Evolutionary conservation across 2,797 vertebrate species (phyloP).

Genomic region (Sphenopsis melanotis): DNA sequence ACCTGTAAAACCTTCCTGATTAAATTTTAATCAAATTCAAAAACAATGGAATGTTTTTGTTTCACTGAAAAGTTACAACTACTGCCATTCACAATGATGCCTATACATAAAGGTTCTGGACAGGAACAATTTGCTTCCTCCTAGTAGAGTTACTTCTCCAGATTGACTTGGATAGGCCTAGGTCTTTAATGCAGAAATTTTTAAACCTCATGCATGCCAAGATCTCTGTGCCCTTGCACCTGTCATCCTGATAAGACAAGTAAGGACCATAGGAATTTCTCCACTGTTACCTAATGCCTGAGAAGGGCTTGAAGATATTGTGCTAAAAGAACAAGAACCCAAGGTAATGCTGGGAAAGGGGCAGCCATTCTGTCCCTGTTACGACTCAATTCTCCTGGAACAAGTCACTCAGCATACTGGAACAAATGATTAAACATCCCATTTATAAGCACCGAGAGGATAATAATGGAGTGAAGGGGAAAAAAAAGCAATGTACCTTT

Average conservation of each 20-base stretch:
- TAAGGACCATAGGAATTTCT: not conserved
- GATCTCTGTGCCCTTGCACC: not conserved
- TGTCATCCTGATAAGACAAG: not conserved
- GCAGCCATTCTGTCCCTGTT: accelerated
- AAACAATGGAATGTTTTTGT: not conserved
- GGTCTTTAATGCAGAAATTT: not conserved
- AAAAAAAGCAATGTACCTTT: not conserved
- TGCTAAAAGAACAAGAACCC: not conserved
- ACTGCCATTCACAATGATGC: not conserved
- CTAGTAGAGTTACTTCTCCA: not conserved
- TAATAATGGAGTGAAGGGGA: not conserved
- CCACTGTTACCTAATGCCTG: not conserved
- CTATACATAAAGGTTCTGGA: not conserved
- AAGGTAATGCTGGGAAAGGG: not conserved
- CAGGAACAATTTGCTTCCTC: not conserved
- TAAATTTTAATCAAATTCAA: not conserved
- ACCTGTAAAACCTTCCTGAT: not conserved
- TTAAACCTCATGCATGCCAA: not conserved
- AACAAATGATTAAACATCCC: not conserved
- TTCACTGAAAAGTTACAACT: not conserved
- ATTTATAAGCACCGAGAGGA: not conserved
- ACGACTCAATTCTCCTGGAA: not conserved
- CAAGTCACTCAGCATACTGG: not conserved
- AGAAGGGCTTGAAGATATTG: not conserved
- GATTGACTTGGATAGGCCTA: not conserved